Evolutionary conservation across 2,888 invertebrate species (phyloP).

Genomic region (Volucella bombylans): DNA sequence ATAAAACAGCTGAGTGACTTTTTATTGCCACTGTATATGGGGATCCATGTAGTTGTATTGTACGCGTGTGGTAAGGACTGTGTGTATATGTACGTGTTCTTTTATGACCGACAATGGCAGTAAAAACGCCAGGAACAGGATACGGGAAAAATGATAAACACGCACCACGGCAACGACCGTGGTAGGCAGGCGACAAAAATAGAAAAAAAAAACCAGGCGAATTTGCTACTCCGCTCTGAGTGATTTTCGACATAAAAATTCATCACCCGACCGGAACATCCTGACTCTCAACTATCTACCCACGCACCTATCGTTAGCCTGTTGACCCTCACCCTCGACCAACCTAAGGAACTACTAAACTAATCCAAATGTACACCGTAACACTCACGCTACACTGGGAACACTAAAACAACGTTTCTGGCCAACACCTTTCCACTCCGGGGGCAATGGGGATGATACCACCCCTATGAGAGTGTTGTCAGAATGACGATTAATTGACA

Average conservation of each 20-base stretch:
- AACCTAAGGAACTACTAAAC: conserved; percentile 18
- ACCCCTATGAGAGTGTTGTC: background rate
- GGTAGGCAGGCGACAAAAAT: background rate
- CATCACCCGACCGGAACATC: conserved; percentile 32
- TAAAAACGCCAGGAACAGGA: conserved; percentile 41
- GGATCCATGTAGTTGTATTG: conserved; percentile 18
- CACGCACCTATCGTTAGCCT: conserved; percentile 1
- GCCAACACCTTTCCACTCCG: conserved; percentile 37
- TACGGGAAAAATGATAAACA: conserved; percentile 25
- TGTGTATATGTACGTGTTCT: conserved; percentile 17
- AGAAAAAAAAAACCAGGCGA: conserved; percentile 19
- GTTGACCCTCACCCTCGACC: background rate
- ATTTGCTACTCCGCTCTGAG: conserved; percentile 49
- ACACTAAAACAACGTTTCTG: background rate
- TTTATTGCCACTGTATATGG: conserved; percentile 57
- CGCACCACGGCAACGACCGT: conserved; percentile 10
- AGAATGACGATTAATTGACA: conserved; percentile 26
- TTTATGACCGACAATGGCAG: conserved; percentile 56
- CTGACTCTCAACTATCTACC: too few relatives aligned
- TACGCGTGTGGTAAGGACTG: background rate
- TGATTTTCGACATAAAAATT: conserved; percentile 65
- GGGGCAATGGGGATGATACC: conserved; percentile 1
- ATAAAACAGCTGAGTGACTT: conserved; percentile 73
- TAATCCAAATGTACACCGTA: conserved; percentile 32
- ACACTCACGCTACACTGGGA: background rate